Percentiles rank a stretch among this genome's conserved stretches.
These are phyloP conservation scores for Yponomeuta cagnagella DNA, from an alignment of 2,888 invertebrate genomes.

Conservation along the genomic window DNA sequence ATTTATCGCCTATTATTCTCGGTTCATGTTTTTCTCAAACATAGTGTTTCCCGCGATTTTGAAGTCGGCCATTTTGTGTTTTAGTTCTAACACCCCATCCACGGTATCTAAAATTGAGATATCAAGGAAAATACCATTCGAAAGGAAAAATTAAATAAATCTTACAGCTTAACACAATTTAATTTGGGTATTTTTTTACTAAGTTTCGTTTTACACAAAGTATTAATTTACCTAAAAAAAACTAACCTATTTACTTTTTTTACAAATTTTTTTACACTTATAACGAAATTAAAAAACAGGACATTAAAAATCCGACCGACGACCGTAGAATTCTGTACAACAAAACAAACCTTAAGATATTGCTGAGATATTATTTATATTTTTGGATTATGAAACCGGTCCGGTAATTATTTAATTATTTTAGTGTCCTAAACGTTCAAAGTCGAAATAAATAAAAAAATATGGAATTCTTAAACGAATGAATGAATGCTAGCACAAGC, in stretches of 20 bases:
- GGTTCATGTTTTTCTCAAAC: neutral
- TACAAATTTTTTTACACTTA: constrained; percentile 14
- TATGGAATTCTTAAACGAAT: too few relatives aligned
- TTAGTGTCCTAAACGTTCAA: too few relatives aligned
- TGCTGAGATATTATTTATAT: too few relatives aligned
- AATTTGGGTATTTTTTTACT: constrained; percentile 7
- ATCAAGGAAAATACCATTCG: too few relatives aligned
- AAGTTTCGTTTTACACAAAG: neutral
- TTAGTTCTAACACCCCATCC: neutral
- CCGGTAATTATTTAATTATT: too few relatives aligned
- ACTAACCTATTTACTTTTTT: constrained; percentile 2
- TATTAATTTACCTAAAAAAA: neutral
- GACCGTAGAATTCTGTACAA: too few relatives aligned
- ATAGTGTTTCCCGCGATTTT: constrained; percentile 23
- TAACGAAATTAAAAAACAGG: neutral
- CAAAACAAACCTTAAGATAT: too few relatives aligned
- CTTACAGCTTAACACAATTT: constrained; percentile 10
- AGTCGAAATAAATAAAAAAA: too few relatives aligned
- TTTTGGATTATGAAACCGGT: too few relatives aligned
- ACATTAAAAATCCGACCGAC: too few relatives aligned
- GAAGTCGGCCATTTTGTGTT: constrained; percentile 23
- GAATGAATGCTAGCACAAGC: too few relatives aligned
- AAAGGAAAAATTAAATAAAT: constrained; percentile 4
- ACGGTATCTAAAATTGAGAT: too few relatives aligned
- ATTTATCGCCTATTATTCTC: neutral